Conservation (phyloP, 2,888 invertebrate species). For the Polymixis lichenea region DNA sequence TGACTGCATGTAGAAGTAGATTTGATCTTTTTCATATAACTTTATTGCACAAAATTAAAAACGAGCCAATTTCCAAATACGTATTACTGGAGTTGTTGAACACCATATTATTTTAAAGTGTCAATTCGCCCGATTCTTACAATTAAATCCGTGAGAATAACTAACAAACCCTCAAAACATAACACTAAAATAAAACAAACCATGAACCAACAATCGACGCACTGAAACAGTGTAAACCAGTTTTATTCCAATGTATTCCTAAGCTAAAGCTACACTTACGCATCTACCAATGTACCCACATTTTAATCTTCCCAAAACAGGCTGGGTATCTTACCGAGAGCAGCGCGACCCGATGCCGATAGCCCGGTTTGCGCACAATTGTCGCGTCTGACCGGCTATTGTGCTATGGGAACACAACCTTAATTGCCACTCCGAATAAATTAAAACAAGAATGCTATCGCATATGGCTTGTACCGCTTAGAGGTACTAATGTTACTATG, state of each 20-base stretch:
- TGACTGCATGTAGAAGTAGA: too few species aligned
- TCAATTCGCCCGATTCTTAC: too few species aligned
- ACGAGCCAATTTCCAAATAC: too few species aligned
- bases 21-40: too few species aligned
- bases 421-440: conserved; percentile 89
- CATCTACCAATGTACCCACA: conserved; percentile 66
- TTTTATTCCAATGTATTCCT: conserved; percentile 38
- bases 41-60: too few species aligned
- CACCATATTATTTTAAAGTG: too few species aligned
- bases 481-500: conserved; percentile 73
- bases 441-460: conserved; percentile 87
- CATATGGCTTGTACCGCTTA: conserved; percentile 73
- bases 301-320: conserved; percentile 73
- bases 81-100: too few species aligned
- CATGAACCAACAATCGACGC: conserved; percentile 10
- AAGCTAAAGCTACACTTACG: conserved; percentile 54
- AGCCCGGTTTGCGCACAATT: conserved; percentile 88
- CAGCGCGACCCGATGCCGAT: conserved; percentile 82
- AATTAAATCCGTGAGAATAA: too few species aligned
- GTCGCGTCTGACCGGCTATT: conserved; percentile 86
- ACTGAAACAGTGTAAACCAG: conserved; percentile 42
- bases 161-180: not conserved
- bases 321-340: conserved; percentile 67
- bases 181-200: conserved; percentile 15
- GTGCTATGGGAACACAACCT: conserved; percentile 87